These are phyloP conservation scores for Agrotis puta DNA, from an alignment of 2,888 invertebrate species.

Conservation along the genomic window DNA sequence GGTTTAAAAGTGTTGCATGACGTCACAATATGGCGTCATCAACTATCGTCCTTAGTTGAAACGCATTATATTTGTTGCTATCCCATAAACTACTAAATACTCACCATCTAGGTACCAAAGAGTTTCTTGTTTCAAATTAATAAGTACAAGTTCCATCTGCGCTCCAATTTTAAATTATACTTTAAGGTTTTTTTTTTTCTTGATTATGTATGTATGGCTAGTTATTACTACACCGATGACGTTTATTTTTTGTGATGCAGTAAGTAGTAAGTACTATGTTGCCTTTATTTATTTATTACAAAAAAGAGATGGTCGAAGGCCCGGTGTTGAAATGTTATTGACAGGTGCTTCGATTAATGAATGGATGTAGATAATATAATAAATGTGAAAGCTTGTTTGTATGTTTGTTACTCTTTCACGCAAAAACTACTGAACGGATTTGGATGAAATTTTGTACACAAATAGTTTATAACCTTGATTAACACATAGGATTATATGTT, in stretches of 20 bases:
- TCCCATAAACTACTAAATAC: not conserved
- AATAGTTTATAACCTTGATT: no score
- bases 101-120: not conserved
- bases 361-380: no score
- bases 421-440: no score
- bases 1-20: no score
- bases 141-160: slow-evolving; percentile 14
- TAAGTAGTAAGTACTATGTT: slow-evolving; percentile 15
- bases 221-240: slow-evolving; percentile 11
- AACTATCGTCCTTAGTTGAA: no score
- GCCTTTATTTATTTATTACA: not conserved
- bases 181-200: slow-evolving; percentile 16
- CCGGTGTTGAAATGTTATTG: not conserved
- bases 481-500: no score
- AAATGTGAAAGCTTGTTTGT: no score
- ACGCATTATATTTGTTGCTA: not conserved
- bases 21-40: no score
- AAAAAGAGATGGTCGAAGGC: slow-evolving; percentile 29
- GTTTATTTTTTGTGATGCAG: slow-evolving; percentile 22
- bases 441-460: no score
- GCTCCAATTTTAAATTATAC: slow-evolving; percentile 44
- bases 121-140: not conserved
- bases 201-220: not conserved
- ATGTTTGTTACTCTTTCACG: no score
- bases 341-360: slow-evolving; percentile 16